phyloP scores from a whole-genome alignment of 2,888 invertebrate genomes.

The Calliphora vomitoria region DNA sequence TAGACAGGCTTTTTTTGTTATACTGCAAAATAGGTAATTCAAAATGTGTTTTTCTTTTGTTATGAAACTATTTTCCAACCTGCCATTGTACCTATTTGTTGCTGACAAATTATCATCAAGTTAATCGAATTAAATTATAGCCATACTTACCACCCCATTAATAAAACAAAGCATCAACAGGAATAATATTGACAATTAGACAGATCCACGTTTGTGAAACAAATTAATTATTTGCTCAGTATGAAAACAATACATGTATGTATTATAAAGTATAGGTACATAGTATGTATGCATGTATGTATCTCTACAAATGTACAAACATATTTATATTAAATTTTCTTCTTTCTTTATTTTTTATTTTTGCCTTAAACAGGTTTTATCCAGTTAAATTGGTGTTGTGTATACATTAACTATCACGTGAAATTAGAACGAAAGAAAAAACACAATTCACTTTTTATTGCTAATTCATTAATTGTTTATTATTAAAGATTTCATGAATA shows the following conservation, averaged over 20 bases:
- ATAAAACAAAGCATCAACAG: slow-evolving; percentile 2
- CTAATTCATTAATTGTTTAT: background rate
- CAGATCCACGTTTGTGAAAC: background rate
- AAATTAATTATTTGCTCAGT: background rate
- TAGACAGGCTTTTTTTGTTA: background rate
- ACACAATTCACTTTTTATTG: slow-evolving; percentile 4
- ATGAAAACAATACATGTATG: background rate
- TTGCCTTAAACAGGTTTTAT: slow-evolving; percentile 52
- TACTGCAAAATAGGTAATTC: background rate
- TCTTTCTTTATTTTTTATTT: background rate
- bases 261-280: no score
- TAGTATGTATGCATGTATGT: no score
- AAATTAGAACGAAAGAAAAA: slow-evolving; percentile 12
- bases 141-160: background rate
- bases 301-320: background rate
- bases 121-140: background rate
- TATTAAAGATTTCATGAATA: background rate
- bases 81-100: background rate
- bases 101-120: background rate
- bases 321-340: slow-evolving; percentile 9
- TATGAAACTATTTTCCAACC: no score
- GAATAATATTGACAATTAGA: background rate
- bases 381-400: slow-evolving; percentile 29
- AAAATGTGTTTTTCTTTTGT: no score
- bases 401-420: slow-evolving; percentile 52